Percentiles rank a stretch among this genome's conserved stretches.
Conservation (phyloP, 2,888 invertebrate species). For the Abrostola triplasia region DNA sequence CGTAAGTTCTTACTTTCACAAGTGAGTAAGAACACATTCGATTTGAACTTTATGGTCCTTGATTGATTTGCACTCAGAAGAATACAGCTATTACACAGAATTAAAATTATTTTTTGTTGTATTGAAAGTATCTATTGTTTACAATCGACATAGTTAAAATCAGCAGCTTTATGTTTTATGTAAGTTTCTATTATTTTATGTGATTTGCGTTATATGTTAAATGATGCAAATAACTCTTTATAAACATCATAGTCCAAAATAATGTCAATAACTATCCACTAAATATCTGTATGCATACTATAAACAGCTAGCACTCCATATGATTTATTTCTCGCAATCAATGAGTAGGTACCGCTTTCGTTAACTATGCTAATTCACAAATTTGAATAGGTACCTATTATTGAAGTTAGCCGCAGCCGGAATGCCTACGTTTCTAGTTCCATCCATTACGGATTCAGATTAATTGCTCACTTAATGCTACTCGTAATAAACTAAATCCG, state of each 20-base stretch:
- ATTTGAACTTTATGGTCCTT: neutral
- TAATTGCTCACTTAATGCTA: conserved; percentile 78
- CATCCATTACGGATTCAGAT: conserved; percentile 72
- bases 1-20: neutral
- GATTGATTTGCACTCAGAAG: neutral
- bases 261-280: conserved; percentile 3
- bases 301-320: conserved; percentile 26
- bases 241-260: neutral
- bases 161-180: too few species aligned
- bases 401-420: conserved; percentile 70
- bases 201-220: too few species aligned
- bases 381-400: conserved; percentile 68
- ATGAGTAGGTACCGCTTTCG: conserved; percentile 54
- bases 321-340: conserved; percentile 53
- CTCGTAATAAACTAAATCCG: conserved; percentile 80
- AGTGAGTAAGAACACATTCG: neutral
- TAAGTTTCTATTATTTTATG: too few species aligned
- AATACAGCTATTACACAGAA: too few species aligned
- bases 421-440: conserved; percentile 73
- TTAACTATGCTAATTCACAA: conserved; percentile 65
- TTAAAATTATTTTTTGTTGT: too few species aligned
- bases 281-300: conserved; percentile 27
- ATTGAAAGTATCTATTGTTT: too few species aligned
- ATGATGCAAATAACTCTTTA: too few species aligned
- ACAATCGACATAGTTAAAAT: too few species aligned